Conservation (phyloP, 2,888 invertebrate species). For the Argyra leucocephala region DNA sequence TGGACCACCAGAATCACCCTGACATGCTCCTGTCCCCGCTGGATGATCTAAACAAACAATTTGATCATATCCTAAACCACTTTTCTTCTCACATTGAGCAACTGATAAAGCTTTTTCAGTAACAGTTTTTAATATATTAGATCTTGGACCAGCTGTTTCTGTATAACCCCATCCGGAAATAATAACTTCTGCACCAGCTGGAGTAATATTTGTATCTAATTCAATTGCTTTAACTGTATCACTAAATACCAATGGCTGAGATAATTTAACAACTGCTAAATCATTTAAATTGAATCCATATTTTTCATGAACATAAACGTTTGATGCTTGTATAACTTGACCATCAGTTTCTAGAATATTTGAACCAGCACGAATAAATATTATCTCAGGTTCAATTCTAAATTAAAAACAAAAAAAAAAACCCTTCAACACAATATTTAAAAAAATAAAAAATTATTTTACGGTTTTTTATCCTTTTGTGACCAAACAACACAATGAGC, state of each 20-base stretch:
- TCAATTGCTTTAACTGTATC: slow-evolving; percentile 23
- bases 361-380: slow-evolving; percentile 35
- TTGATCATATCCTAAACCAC: slow-evolving; percentile 25
- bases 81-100: slow-evolving; percentile 26
- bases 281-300: slow-evolving; percentile 30
- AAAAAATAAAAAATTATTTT: slow-evolving; percentile 20
- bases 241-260: slow-evolving; percentile 22
- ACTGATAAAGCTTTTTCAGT: slow-evolving; percentile 26
- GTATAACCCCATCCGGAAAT: slow-evolving; percentile 19
- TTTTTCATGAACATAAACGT: slow-evolving; percentile 30
- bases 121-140: slow-evolving; percentile 13
- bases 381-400: slow-evolving; percentile 22
- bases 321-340: slow-evolving; percentile 27
- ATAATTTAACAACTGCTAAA: slow-evolving; percentile 34
- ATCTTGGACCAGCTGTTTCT: slow-evolving; percentile 4
- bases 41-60: slow-evolving; percentile 32
- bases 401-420: no score
- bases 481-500: slow-evolving; percentile 34
- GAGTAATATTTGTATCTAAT: slow-evolving; percentile 12
- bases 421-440: not conserved
- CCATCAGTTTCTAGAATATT: slow-evolving; percentile 33
- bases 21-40: slow-evolving; percentile 32
- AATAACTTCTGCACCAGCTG: slow-evolving; percentile 11
- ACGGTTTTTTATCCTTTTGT: slow-evolving; percentile 13
- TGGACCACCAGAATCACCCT: slow-evolving; percentile 40